A percentile compares a stretch with the other conserved stretches of the same genome.
Evolutionary conservation across 2,888 invertebrate genomes (phyloP).

Genomic region (Ormia ochracea): DNA sequence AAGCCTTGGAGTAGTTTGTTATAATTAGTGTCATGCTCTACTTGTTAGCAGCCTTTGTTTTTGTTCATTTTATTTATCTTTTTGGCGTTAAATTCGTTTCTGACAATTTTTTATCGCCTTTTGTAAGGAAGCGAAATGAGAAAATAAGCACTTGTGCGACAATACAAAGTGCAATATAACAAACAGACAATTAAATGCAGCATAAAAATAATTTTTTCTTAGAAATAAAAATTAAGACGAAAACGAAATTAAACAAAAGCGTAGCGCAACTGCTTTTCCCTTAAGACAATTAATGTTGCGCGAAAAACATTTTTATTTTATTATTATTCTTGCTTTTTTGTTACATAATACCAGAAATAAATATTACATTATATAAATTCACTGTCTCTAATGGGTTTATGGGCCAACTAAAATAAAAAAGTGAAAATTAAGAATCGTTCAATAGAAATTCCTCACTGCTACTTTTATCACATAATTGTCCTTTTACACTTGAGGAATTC

Average conservation of each 20-base stretch:
- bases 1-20: conserved; percentile 3
- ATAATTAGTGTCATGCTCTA: conserved; percentile 32
- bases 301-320: conserved; percentile 35
- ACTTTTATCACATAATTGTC: too few species aligned
- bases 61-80: background rate
- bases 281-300: conserved; percentile 48
- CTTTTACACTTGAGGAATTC: too few species aligned
- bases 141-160: background rate
- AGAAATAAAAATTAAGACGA: conserved; percentile 1
- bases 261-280: conserved; percentile 43
- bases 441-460: background rate
- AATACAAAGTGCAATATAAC: background rate
- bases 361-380: too few species aligned
- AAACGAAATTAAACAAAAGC: conserved; percentile 7
- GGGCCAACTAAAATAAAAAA: too few species aligned
- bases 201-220: background rate
- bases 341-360: background rate
- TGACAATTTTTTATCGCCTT: conserved; percentile 13
- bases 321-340: conserved; percentile 2
- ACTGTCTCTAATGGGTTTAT: too few species aligned
- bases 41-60: conserved; percentile 14
- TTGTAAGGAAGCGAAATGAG: background rate
- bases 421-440: background rate
- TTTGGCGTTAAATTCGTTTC: conserved; percentile 17
- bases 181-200: conserved; percentile 20